Percentiles rank a stretch among this genome's conserved stretches.
These are phyloP conservation scores for Leptocoma aspasia DNA, from an alignment of 2,113 vertebrate species.

Conservation along the genomic window DNA sequence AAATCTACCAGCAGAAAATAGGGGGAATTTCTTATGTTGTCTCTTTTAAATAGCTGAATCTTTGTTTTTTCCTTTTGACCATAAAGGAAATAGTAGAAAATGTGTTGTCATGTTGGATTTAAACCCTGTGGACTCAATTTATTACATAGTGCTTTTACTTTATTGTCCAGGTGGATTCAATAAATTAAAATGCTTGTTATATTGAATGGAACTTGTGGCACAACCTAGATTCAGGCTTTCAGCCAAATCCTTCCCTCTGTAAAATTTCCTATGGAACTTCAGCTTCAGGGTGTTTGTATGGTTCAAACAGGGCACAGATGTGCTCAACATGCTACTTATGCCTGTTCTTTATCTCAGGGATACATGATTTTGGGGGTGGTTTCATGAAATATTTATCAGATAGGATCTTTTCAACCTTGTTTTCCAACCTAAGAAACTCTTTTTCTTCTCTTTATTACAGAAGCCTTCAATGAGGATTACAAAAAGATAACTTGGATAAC, in stretches of 20 bases:
- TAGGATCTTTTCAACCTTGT: background rate
- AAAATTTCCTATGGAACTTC: background rate
- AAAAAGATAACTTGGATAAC: background rate
- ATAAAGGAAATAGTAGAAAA: background rate
- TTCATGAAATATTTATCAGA: background rate
- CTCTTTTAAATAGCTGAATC: background rate
- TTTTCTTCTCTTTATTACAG: background rate
- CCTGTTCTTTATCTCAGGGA: background rate
- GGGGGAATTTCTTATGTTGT: background rate
- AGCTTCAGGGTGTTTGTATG: background rate
- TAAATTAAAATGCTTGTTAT: constrained; percentile 29
- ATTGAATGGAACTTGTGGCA: background rate
- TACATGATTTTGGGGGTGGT: background rate
- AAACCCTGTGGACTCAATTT: background rate
- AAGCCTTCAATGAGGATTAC: background rate
- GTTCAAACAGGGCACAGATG: background rate
- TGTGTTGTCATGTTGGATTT: background rate
- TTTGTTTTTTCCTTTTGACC: background rate
- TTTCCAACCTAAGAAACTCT: background rate
- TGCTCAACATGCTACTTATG: background rate
- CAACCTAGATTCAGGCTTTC: background rate
- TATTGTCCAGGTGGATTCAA: background rate
- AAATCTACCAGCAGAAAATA: background rate
- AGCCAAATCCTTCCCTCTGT: background rate
- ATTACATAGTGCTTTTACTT: background rate